A percentile compares a stretch with the other conserved stretches of the same genome.
Evolutionary conservation across 2,113 vertebrate species (phyloP).

Genomic region (Rhineura floridana): DNA sequence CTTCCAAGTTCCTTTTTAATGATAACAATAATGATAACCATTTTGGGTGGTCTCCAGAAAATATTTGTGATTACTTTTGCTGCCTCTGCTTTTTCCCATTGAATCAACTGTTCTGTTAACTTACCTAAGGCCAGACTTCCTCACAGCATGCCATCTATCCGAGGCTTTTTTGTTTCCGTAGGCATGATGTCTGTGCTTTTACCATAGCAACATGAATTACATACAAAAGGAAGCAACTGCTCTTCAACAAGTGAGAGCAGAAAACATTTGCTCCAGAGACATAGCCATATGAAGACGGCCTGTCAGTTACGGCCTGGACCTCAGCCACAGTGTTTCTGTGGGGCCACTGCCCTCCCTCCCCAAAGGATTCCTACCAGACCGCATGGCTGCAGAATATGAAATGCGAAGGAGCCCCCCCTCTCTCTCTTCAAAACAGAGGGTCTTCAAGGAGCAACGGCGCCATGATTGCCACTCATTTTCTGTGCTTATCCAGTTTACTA

Average conservation of each 20-base stretch:
- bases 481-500: too few relatives aligned
- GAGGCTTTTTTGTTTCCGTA: background rate
- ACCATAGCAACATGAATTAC: background rate
- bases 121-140: background rate
- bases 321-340: background rate
- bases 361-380: too few relatives aligned
- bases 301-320: background rate
- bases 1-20: background rate
- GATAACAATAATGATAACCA: background rate
- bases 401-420: too few relatives aligned
- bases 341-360: background rate
- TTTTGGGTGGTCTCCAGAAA: background rate
- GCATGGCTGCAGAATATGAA: too few relatives aligned
- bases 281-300: background rate
- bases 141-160: background rate
- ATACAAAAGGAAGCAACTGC: background rate
- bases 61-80: background rate
- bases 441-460: too few relatives aligned
- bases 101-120: background rate
- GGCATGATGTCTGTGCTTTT: background rate
- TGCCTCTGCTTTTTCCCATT: background rate
- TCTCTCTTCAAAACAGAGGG: too few relatives aligned
- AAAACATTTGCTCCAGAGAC: background rate
- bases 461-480: too few relatives aligned
- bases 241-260: background rate